A percentile compares a stretch with the other conserved stretches of the same genome.
These are phyloP conservation scores for Urocolius indicus DNA, from an alignment of 2,113 vertebrate genomes.

Conservation along the genomic window DNA sequence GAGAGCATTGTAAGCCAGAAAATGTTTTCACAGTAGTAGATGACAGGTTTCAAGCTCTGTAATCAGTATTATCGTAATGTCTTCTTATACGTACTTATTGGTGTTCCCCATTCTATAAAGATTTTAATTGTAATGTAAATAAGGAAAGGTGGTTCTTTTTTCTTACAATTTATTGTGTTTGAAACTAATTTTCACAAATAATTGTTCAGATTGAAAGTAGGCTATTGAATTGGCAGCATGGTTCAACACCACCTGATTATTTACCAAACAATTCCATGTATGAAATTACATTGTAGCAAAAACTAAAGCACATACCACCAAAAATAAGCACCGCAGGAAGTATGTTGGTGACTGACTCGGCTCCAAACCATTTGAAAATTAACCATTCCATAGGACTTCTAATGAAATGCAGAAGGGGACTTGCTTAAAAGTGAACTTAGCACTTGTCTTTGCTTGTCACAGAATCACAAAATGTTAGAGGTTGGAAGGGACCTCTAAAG, in stretches of 20 bases:
- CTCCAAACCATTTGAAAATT: background rate
- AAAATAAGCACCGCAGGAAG: background rate
- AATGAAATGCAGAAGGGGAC: background rate
- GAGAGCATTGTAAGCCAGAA: background rate
- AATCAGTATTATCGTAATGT: background rate
- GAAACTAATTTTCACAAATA: background rate
- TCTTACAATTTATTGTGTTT: background rate
- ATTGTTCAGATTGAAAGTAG: background rate
- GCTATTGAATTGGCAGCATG: background rate
- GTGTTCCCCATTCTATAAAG: background rate
- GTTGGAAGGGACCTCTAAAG: too few species aligned
- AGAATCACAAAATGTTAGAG: too few species aligned
- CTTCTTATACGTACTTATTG: background rate
- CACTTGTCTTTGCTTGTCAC: background rate
- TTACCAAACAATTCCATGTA: background rate
- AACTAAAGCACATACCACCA: background rate
- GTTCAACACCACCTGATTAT: background rate
- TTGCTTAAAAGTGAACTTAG: background rate
- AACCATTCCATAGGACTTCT: background rate
- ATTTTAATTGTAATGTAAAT: background rate
- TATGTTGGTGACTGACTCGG: background rate
- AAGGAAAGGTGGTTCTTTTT: background rate
- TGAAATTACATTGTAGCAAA: background rate
- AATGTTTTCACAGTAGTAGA: background rate
- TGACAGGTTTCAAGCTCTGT: background rate